These are phyloP conservation scores for Thereva unica DNA, from an alignment of 2,888 invertebrate species.

Conservation along the genomic window DNA sequence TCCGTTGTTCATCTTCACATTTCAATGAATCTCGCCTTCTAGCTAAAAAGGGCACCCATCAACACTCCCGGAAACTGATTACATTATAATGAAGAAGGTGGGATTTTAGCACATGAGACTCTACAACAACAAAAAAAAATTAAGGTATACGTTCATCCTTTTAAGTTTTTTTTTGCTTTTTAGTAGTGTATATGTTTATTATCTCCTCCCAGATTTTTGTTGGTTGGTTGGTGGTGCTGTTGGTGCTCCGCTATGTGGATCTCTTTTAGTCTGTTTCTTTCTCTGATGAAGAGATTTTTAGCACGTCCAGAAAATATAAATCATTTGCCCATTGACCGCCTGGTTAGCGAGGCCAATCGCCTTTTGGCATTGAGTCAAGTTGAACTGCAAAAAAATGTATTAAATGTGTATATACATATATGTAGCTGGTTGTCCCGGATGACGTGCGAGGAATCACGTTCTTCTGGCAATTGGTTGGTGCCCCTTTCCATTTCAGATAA, in stretches of 20 bases:
- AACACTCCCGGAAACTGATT: background rate
- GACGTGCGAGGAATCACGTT: no score
- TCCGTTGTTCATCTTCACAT: slow-evolving; percentile 24
- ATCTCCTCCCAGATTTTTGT: no score
- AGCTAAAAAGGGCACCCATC: background rate
- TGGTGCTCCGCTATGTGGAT: slow-evolving; percentile 7
- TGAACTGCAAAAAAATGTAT: background rate
- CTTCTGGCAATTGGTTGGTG: no score
- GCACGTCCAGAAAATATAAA: slow-evolving; percentile 31
- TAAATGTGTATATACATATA: no score
- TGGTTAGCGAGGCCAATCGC: slow-evolving; percentile 29
- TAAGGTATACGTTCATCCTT: no score
- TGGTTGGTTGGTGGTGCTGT: background rate
- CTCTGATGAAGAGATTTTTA: slow-evolving; percentile 24
- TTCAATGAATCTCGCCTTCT: slow-evolving; percentile 15
- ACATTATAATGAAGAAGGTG: no score
- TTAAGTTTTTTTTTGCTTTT: no score
- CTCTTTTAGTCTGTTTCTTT: slow-evolving; percentile 12
- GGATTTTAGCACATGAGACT: no score
- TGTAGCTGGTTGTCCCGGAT: no score
- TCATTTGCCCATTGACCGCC: slow-evolving; percentile 21
- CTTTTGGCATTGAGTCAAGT: slow-evolving; percentile 36
- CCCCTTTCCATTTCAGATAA: no score
- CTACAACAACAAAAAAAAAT: no score
- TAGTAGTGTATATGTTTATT: no score